Percentiles rank a stretch among this genome's conserved stretches.
Conservation (phyloP, 1,140 invertebrate species). For the Ips nitidus region DNA sequence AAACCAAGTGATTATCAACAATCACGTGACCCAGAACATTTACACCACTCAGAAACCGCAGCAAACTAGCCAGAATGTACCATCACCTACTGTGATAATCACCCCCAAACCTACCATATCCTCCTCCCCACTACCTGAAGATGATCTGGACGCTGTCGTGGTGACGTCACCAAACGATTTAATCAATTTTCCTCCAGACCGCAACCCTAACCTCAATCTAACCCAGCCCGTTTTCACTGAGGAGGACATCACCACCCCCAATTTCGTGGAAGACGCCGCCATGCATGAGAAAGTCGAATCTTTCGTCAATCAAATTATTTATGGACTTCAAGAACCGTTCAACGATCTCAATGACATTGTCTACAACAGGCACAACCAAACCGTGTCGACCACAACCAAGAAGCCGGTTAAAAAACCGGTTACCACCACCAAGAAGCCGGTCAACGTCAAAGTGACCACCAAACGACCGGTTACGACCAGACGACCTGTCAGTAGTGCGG, state of each 20-base stretch:
- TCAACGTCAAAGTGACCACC: constrained; percentile 41
- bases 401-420: constrained; percentile 51
- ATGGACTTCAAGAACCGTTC: constrained; percentile 78
- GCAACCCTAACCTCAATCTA: constrained; percentile 77
- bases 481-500: constrained; percentile 40
- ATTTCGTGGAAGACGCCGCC: constrained; percentile 71
- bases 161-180: constrained; percentile 64
- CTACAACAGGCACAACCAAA: constrained; percentile 46
- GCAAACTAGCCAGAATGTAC: constrained; percentile 47
- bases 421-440: constrained; percentile 45
- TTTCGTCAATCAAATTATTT: constrained; percentile 79
- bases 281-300: constrained; percentile 77
- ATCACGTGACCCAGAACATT: constrained; percentile 59
- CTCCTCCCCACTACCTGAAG: constrained; percentile 41
- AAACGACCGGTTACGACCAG: constrained; percentile 43
- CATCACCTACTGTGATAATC: constrained; percentile 59
- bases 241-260: constrained; percentile 65
- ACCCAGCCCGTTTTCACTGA: constrained; percentile 59
- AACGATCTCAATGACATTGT: constrained; percentile 77
- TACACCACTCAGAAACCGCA: constrained; percentile 44
- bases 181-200: constrained; percentile 79
- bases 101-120: constrained; percentile 62
- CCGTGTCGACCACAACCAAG: constrained; percentile 53
- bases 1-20: constrained; percentile 58
- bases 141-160: constrained; percentile 35